Evolutionary conservation across 2,113 vertebrate genomes (phyloP).

Genomic region (Tapirus terrestris): DNA sequence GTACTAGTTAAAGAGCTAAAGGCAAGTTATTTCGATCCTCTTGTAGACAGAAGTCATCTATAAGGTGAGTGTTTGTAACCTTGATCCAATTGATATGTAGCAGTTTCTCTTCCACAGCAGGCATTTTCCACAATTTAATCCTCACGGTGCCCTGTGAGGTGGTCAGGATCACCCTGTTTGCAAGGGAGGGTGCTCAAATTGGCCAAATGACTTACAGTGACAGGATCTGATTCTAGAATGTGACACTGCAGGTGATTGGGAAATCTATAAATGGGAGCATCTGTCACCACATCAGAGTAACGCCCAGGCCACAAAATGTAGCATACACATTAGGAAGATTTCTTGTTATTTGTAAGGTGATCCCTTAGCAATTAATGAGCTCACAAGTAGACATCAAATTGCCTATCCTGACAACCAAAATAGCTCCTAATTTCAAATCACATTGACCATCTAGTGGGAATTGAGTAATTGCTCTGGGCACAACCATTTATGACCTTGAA

Average conservation of each 20-base stretch:
- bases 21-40: neutral
- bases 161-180: neutral
- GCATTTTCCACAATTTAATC: neutral
- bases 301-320: neutral
- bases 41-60: neutral
- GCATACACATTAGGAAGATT: neutral
- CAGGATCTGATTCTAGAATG: neutral
- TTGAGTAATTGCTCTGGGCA: slow-evolving; percentile 18
- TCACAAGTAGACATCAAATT: neutral
- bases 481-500: neutral
- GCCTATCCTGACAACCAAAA: slow-evolving; percentile 30
- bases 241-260: neutral
- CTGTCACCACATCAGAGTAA: neutral
- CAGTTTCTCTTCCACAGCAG: neutral
- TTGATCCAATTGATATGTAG: neutral
- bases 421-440: slow-evolving; percentile 38
- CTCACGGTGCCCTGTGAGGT: neutral
- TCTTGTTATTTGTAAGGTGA: neutral
- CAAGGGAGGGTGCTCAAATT: neutral
- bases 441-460: slow-evolving; percentile 29
- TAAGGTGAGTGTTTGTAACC: neutral
- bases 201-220: too few species aligned
- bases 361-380: neutral
- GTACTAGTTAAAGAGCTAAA: neutral
- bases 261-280: neutral